Percentiles rank a stretch among this genome's conserved stretches.
These are phyloP conservation scores for Lepidurus couesii DNA, from an alignment of 1,140 invertebrate species.

Conservation along the genomic window DNA sequence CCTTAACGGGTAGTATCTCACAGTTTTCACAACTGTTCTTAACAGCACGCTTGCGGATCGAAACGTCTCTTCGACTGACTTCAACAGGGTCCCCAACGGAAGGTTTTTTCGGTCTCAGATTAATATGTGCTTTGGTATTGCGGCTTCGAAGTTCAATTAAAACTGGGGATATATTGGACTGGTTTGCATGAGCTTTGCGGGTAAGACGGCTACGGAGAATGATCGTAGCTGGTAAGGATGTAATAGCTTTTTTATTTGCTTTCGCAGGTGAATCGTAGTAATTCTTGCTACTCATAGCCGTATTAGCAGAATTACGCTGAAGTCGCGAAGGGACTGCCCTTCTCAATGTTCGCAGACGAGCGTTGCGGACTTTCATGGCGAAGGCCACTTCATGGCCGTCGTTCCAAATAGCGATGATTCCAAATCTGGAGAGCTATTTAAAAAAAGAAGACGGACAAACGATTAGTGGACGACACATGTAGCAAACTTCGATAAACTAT, in stretches of 20 bases:
- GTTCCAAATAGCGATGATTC: background rate
- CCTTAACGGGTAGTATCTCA: background rate
- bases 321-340: slow-evolving; percentile 15
- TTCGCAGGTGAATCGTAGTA: background rate
- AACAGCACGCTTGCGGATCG: background rate
- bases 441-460: background rate
- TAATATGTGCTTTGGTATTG: background rate
- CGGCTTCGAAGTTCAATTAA: background rate
- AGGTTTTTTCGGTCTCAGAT: background rate
- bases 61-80: background rate
- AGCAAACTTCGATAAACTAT: background rate
- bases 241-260: slow-evolving; percentile 2
- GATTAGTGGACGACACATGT: background rate
- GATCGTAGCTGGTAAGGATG: background rate
- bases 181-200: background rate
- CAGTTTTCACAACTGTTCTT: background rate
- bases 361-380: slow-evolving; percentile 11
- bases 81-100: background rate
- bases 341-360: slow-evolving; percentile 11
- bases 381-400: slow-evolving; percentile 7
- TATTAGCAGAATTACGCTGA: background rate
- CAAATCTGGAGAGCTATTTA: background rate
- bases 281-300: slow-evolving; percentile 17
- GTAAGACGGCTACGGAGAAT: background rate
- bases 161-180: background rate